A percentile compares a stretch with the other conserved stretches of the same genome.
phyloP scores from a whole-genome alignment of 2,113 vertebrate genomes.

The Pseudopipra pipra region DNA sequence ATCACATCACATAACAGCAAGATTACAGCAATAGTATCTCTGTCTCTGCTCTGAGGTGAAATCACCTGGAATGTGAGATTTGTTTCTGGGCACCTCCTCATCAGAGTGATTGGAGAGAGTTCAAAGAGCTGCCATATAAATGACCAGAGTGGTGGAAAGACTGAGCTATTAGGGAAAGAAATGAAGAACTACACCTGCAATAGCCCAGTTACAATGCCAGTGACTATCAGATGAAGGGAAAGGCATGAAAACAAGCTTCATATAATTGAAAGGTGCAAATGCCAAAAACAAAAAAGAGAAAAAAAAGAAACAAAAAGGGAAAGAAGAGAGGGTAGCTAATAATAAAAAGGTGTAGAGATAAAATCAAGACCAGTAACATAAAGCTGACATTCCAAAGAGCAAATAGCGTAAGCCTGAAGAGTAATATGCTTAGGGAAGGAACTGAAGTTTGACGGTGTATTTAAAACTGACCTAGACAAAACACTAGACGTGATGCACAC shows the following conservation, averaged over 20 bases:
- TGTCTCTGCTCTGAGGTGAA: slow-evolving; percentile 33
- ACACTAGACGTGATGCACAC: neutral
- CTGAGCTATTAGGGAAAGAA: neutral
- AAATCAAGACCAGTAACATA: neutral
- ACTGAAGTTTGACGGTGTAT: neutral
- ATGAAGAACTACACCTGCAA: neutral
- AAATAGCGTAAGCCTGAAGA: neutral
- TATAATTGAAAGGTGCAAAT: neutral
- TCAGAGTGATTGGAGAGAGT: neutral
- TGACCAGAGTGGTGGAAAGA: neutral
- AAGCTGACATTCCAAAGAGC: neutral
- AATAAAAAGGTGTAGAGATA: neutral
- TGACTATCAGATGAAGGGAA: neutral
- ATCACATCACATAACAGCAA: slow-evolving; percentile 42
- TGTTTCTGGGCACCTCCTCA: slow-evolving; percentile 21
- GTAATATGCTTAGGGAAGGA: neutral
- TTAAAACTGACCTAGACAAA: slow-evolving; percentile 20
- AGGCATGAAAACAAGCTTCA: neutral
- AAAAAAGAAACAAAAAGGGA: rapidly evolving
- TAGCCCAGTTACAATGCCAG: neutral
- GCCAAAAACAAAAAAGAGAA: neutral
- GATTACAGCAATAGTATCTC: neutral
- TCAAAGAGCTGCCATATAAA: slow-evolving; percentile 16
- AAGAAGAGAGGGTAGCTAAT: neutral
- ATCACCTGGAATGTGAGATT: slow-evolving; percentile 47